Evolutionary conservation across 1,140 invertebrate genomes (phyloP).

Genomic region (Pararge aegeria): DNA sequence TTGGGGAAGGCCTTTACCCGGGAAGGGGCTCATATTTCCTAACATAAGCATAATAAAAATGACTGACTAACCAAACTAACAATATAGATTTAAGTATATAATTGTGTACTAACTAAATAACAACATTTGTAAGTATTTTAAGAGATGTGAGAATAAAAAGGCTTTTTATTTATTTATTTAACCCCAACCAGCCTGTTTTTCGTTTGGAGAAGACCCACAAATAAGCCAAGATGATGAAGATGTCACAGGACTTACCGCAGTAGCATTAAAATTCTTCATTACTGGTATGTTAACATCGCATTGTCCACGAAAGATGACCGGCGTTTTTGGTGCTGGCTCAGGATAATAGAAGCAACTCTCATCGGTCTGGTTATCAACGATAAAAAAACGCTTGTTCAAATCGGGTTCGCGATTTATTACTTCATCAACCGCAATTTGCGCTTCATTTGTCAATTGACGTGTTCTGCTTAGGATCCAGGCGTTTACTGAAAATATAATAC

Average conservation of each 20-base stretch:
- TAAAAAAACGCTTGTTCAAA: conserved; percentile 42
- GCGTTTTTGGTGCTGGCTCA: conserved; percentile 36
- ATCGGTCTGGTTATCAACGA: conserved; percentile 32
- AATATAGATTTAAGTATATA: no score
- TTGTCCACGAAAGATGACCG: conserved; percentile 53
- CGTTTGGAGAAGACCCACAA: no score
- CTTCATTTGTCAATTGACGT: conserved; percentile 17
- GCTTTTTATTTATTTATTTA: no score
- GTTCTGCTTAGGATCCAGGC: conserved; percentile 52
- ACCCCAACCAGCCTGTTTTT: no score
- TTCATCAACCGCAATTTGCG: conserved; percentile 28
- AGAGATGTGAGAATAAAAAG: no score
- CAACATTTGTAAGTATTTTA: no score
- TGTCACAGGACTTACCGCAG: conserved; percentile 48
- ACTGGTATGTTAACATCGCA: conserved; percentile 49
- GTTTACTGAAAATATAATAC: conserved; percentile 37
- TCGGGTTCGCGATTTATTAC: conserved; percentile 34
- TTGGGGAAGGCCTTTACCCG: no score
- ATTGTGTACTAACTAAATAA: no score
- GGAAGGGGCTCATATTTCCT: no score
- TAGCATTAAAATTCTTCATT: conserved; percentile 48
- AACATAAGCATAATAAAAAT: no score
- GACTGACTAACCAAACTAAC: no score
- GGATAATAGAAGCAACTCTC: conserved; percentile 57
- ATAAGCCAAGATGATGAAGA: no score